Conservation (phyloP, 2,888 invertebrate genomes). For the Gisinianus flammeolus region DNA sequence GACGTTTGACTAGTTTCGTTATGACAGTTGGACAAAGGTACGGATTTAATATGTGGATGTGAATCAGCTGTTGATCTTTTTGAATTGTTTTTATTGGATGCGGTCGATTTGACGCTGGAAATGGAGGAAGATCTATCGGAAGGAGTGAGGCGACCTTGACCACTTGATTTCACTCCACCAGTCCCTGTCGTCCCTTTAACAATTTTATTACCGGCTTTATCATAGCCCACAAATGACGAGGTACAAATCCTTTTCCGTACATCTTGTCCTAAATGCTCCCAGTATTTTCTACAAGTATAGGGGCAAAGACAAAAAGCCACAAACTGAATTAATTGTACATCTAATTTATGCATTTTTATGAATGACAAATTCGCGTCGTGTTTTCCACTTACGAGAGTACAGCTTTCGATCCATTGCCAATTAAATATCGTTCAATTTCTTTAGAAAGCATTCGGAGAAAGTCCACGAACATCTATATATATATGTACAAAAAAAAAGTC, state of each 20-base stretch:
- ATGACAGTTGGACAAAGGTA: background rate
- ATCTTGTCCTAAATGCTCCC: constrained; percentile 56
- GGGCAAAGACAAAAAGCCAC: too few species aligned
- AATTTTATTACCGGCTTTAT: constrained; percentile 56
- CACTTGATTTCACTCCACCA: constrained; percentile 16
- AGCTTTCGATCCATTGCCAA: constrained; percentile 68
- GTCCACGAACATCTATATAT: constrained; percentile 67
- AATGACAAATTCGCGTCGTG: too few species aligned
- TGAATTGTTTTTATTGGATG: background rate
- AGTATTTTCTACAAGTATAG: too few species aligned
- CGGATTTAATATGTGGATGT: constrained; percentile 6
- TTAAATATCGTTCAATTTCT: constrained; percentile 74
- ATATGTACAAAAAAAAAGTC: constrained; percentile 53
- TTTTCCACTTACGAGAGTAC: too few species aligned
- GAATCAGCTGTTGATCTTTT: background rate
- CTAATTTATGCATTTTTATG: too few species aligned
- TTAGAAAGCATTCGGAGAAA: constrained; percentile 70
- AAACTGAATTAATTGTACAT: too few species aligned
- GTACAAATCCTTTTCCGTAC: constrained; percentile 54
- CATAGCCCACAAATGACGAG: constrained; percentile 54
- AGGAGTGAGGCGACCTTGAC: constrained; percentile 29
- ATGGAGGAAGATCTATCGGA: constrained; percentile 15
- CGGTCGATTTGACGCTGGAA: constrained; percentile 9
- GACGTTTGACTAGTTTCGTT: constrained; percentile 10
- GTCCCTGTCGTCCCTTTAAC: constrained; percentile 7